Conservation (phyloP, 2,797 vertebrate species). For the Furcifer pardalis region DNA sequence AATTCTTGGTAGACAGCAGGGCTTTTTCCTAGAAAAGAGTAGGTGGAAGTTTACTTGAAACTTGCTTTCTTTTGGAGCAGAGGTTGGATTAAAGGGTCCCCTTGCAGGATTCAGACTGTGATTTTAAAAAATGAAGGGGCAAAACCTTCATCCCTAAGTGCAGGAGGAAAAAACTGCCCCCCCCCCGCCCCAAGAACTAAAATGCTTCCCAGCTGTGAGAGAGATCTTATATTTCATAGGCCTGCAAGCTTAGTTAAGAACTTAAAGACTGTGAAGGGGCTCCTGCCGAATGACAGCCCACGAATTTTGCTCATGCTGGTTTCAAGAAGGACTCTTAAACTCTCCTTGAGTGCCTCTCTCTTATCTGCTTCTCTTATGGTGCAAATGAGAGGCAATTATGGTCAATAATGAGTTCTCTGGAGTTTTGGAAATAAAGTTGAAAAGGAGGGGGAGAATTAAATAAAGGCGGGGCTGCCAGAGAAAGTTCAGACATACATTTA, state of each 20-base stretch:
- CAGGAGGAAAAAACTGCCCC: too few species aligned
- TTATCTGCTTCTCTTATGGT: constrained; percentile 8
- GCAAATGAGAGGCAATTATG: constrained; percentile 16
- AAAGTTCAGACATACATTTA: neutral
- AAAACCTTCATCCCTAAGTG: neutral
- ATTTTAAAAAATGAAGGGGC: neutral
- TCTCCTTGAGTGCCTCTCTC: constrained; percentile 11
- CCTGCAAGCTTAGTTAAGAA: neutral
- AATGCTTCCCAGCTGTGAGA: neutral
- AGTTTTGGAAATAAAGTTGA: neutral
- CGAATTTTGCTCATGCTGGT: constrained; percentile 14
- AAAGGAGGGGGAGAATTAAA: neutral
- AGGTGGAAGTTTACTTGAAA: neutral
- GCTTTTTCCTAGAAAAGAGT: neutral
- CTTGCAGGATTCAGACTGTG: neutral
- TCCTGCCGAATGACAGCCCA: constrained; percentile 2
- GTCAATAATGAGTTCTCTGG: neutral
- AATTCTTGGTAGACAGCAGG: too few species aligned
- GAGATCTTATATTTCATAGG: neutral
- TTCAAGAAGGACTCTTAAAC: constrained; percentile 17
- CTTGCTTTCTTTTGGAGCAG: neutral
- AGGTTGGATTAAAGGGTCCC: neutral
- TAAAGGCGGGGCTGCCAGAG: neutral
- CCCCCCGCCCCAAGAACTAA: neutral
- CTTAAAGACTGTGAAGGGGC: neutral